Base-by-base conservation (phyloP, 2,797 vertebrate species). In the Danionella dracula region DNA sequence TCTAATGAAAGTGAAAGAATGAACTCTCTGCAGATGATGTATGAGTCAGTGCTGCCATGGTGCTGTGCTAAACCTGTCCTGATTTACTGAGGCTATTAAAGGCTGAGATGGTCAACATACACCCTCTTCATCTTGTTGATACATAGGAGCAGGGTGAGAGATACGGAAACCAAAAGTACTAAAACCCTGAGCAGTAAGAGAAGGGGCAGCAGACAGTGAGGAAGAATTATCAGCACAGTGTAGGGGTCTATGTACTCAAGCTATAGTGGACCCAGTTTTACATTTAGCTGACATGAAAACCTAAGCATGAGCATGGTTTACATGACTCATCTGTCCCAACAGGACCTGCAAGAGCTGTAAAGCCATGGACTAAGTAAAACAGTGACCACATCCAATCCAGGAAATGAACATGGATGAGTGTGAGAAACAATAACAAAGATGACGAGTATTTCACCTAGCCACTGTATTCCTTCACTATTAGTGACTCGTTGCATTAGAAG, bases 61-160 rank as follows among this genome's bases (percentile, higher is more conserved):
- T 70, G 76, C 82, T 74, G 57, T 29, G 68, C 74, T 71, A 76
- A 69, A 72, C 68, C 62, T 44, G 57, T 41, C 19, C 64, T 86
- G 85, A 88, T 87, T 89, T 88, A 89, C 82, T 55, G 83, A 70
- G 78, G 81, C 84, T 86, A 89, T 90, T 87, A 87, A 81, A 71
- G 62, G 78, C 71, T 79, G 79, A 85, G 86, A 84, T 85, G 84
- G 85, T 85, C 69, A 72, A 81, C 83, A 79, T 59, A 74, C 71
- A 79, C 79, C 77, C 82, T 84, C 85, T 89, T 85, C 79, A 87
- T 90, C 87, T 87, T 82, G 4, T 68, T 83, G 86, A 88, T 77
- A 77, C 79, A 81, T 83, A 31, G 77, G 8, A 65, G 75, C 68
- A 70, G 53, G 70, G 75, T 58, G 11, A 73, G 73, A 77, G 48